A percentile compares a stretch with the other conserved stretches of the same genome.
These are phyloP conservation scores for Melipona beecheii DNA, from an alignment of 2,888 invertebrate genomes.

Conservation along the genomic window DNA sequence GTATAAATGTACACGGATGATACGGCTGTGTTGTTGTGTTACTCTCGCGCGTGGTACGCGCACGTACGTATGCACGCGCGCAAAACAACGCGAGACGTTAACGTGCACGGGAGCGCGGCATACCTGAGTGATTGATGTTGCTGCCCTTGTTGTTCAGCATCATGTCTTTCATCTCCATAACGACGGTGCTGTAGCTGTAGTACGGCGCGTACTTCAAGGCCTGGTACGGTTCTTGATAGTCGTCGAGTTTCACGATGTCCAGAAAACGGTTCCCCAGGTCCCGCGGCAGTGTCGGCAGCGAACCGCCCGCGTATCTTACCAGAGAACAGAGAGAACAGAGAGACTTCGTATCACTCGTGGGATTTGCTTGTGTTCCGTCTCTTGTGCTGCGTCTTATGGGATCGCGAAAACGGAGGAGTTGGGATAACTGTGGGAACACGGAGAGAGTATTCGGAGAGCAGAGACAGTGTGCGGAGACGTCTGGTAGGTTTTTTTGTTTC, in stretches of 20 bases:
- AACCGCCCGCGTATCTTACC: slow-evolving; percentile 81
- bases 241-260: slow-evolving; percentile 88
- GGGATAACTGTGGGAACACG: background rate
- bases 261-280: slow-evolving; percentile 86
- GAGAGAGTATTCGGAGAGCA: background rate
- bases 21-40: background rate
- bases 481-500: background rate
- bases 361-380: background rate
- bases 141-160: slow-evolving; percentile 84
- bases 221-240: slow-evolving; percentile 93
- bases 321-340: slow-evolving; percentile 38
- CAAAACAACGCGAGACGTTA: slow-evolving; percentile 24
- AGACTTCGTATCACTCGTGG: slow-evolving; percentile 11
- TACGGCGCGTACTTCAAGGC: slow-evolving; percentile 91
- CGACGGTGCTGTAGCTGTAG: slow-evolving; percentile 90
- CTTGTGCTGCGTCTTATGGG: background rate
- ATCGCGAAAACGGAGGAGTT: background rate
- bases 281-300: slow-evolving; percentile 80
- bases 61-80: slow-evolving; percentile 14
- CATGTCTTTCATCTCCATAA: slow-evolving; percentile 91
- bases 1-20: slow-evolving; percentile 41
- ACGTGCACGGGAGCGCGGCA: slow-evolving; percentile 48
- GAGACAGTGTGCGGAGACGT: background rate
- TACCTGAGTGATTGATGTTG: slow-evolving; percentile 82
- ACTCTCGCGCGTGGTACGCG: background rate